Base-by-base conservation (phyloP, 2,888 invertebrate species). In the Pristionchus japonicus region DNA sequence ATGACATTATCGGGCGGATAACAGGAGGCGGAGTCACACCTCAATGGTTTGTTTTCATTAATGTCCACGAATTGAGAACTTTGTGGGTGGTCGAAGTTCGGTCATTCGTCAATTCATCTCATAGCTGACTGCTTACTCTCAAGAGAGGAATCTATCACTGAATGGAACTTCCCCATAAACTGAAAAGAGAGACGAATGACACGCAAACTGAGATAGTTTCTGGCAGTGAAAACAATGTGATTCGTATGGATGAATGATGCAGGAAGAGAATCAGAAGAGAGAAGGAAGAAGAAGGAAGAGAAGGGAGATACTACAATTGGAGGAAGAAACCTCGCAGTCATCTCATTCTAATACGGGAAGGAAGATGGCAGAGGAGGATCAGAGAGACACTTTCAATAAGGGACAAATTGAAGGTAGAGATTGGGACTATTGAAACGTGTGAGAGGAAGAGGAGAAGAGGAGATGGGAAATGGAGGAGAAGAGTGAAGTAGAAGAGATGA, bases 401-500 rank as follows among this genome's bases (percentile, higher is more conserved):
- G 37, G 37, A 70, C 37, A 31, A 70, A 70, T 70, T 70, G 37
- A 70, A 70, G 70, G 31, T 27, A 67, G 34, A 34, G 67, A 67
- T 34, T 67, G 40, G 31, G 74, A 80, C 20, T 80, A 80, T 52
- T 49, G 34, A 83, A 83, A 52, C 49, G 52, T 23, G 52, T 43
- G 77, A 77, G 34, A 52, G 34, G 20, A 83, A 52, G 52, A 43
- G n/a, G n/a, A n/a, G n/a, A n/a, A n/a, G n/a, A 43, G 43, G 43
- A 52, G 49, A 37, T 20, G 57, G 82, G 52, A 52, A 83, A 34
- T 27, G 82, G 82, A 52, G 34, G 34, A 40, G 77, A 27, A 17
- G 70, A 74, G 34, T 40, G 77, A n/a, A n/a, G 80, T 40, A 80
- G 80, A 80, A 49, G 80, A 15, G 80, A 49, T 47, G 47, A 80